Evolutionary conservation across 2,888 invertebrate species (phyloP).

Genomic region (Andrena flavipes): DNA sequence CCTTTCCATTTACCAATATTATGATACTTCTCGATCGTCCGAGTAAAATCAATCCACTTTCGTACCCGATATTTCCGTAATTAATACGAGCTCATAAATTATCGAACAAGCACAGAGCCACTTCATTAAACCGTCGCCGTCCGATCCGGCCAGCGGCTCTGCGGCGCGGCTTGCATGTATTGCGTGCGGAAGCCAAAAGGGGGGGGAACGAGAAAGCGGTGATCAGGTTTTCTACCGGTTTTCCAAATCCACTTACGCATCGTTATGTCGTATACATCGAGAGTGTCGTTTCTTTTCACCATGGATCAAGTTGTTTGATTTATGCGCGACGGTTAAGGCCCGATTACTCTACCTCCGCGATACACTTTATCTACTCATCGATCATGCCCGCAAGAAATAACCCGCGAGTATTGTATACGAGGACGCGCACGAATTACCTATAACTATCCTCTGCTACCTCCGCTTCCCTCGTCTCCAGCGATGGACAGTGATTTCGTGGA

Average conservation of each 20-base stretch:
- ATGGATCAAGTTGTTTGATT: slow-evolving; percentile 64
- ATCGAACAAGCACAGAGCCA: slow-evolving; percentile 47
- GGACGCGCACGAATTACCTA: background rate
- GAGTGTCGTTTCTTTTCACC: slow-evolving; percentile 62
- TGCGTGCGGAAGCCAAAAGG: slow-evolving; percentile 19
- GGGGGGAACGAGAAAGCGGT: slow-evolving; percentile 42
- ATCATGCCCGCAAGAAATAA: slow-evolving; percentile 57
- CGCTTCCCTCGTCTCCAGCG: background rate
- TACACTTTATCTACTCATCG: slow-evolving; percentile 66
- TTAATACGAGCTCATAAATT: slow-evolving; percentile 60
- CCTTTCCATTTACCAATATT: slow-evolving; percentile 48
- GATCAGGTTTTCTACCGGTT: slow-evolving; percentile 73
- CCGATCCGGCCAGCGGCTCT: background rate
- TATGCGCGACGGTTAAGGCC: slow-evolving; percentile 68
- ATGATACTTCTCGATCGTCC: slow-evolving; percentile 41
- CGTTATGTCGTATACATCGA: slow-evolving; percentile 62
- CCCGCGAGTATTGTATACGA: slow-evolving; percentile 21
- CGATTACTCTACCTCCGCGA: slow-evolving; percentile 69
- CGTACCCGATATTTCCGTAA: slow-evolving; percentile 51
- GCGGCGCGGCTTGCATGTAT: background rate
- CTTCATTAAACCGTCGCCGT: slow-evolving; percentile 48
- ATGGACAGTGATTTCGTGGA: background rate
- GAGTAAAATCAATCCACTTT: slow-evolving; percentile 50
- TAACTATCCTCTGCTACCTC: background rate
- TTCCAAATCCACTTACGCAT: slow-evolving; percentile 72